Conservation (phyloP, 2,797 vertebrate genomes). For the Lindbergichthys nudifrons region DNA sequence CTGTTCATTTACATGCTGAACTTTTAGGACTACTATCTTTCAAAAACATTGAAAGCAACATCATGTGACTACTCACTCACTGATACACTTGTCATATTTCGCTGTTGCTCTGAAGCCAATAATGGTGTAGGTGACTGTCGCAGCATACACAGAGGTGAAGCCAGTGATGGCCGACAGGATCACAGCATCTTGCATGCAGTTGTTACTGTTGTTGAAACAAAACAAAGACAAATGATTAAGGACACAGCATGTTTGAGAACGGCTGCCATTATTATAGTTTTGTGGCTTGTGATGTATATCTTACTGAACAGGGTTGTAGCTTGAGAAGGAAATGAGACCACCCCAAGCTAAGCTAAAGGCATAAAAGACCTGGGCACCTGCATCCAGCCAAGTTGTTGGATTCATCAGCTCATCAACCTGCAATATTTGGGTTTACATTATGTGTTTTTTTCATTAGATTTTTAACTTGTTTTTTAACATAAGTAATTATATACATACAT, state of each 20-base stretch:
- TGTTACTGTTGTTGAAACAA: constrained; percentile 85
- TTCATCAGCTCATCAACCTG: constrained; percentile 90
- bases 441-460: neutral
- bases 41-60: neutral
- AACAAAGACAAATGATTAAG: neutral
- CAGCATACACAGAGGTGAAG: constrained; percentile 91
- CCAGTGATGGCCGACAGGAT: constrained; percentile 91
- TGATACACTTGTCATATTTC: constrained; percentile 89
- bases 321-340: constrained; percentile 97
- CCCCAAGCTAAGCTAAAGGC: constrained; percentile 95
- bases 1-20: too few species aligned
- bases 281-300: constrained; percentile 45
- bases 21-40: neutral
- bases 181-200: constrained; percentile 92
- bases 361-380: constrained; percentile 95
- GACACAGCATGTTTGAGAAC: neutral
- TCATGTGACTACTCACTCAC: constrained; percentile 77
- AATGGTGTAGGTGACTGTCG: constrained; percentile 93
- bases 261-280: neutral
- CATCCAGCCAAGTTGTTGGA: constrained; percentile 93
- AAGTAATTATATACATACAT: constrained; percentile 80
- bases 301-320: constrained; percentile 98
- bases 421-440: neutral
- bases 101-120: constrained; percentile 95
- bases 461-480: neutral